phyloP scores from a whole-genome alignment of 2,797 vertebrate species.

The Eleutherodactylus coqui region DNA sequence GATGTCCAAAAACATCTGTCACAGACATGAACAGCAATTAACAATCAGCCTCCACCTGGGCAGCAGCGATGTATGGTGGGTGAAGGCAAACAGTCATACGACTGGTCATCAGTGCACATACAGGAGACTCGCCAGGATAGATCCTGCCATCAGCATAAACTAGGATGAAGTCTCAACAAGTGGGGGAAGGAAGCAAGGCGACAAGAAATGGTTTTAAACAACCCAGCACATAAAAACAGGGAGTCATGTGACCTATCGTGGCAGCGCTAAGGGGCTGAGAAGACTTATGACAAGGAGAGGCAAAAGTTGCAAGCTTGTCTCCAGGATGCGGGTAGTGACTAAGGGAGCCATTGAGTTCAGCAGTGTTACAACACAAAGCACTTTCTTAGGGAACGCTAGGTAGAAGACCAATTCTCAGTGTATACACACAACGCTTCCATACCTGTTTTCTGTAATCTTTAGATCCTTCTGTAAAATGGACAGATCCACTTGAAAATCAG shows the following conservation, averaged over 20 bases:
- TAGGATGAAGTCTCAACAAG: too few species aligned
- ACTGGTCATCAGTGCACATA: neutral
- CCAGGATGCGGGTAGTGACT: too few species aligned
- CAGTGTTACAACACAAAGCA: too few species aligned
- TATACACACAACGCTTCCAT: constrained; percentile 43
- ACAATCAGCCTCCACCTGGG: neutral
- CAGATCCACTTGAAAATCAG: constrained; percentile 83
- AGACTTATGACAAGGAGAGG: neutral
- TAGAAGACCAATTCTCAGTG: neutral
- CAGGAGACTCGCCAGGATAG: neutral
- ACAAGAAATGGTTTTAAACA: too few species aligned
- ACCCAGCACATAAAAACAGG: too few species aligned
- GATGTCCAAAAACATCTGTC: neutral
- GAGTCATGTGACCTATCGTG: too few species aligned
- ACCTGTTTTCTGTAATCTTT: constrained; percentile 84
- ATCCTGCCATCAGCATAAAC: neutral
- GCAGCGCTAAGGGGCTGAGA: too few species aligned
- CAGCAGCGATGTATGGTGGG: neutral
- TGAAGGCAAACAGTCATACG: neutral
- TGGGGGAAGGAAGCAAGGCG: too few species aligned
- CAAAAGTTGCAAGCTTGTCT: neutral
- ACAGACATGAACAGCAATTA: neutral
- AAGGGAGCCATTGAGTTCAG: too few species aligned
- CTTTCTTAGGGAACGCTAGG: neutral
- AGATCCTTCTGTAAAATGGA: constrained; percentile 88